These are phyloP conservation scores for Drosophila meridiana DNA, from an alignment of 2,888 invertebrate species.

Conservation along the genomic window DNA sequence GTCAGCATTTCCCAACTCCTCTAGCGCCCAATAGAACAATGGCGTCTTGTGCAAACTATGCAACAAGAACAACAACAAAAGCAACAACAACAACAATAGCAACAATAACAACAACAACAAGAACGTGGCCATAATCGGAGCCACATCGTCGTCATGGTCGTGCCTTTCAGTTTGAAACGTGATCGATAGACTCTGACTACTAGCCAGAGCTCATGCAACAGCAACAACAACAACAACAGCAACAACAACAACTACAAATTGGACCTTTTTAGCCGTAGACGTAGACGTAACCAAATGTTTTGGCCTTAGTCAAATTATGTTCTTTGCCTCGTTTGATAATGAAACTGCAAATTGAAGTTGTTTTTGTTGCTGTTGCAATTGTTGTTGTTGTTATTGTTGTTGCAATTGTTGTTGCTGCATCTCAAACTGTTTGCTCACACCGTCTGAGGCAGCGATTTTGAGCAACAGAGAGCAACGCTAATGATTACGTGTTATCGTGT, in stretches of 20 bases:
- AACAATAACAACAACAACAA: slow-evolving; percentile 25
- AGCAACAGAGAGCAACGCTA: slow-evolving; percentile 61
- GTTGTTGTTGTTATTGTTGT: slow-evolving; percentile 19
- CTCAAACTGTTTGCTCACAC: slow-evolving; percentile 74
- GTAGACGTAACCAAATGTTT: slow-evolving; percentile 59
- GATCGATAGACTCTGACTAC: slow-evolving; percentile 83
- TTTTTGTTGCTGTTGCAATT: slow-evolving; percentile 18
- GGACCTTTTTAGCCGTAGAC: slow-evolving; percentile 53
- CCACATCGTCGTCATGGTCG: slow-evolving; percentile 60
- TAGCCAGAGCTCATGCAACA: slow-evolving; percentile 50
- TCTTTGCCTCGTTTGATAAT: slow-evolving; percentile 80
- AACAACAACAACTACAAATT: slow-evolving; percentile 65
- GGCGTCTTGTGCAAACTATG: slow-evolving; percentile 66
- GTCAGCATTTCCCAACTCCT: slow-evolving; percentile 43
- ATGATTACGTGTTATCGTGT: slow-evolving; percentile 83
- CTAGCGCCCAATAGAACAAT: slow-evolving; percentile 42
- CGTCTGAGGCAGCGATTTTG: slow-evolving; percentile 38
- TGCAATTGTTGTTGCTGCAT: slow-evolving; percentile 23
- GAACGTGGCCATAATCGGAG: slow-evolving; percentile 56
- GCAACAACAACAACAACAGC: slow-evolving; percentile 5
- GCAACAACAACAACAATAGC: slow-evolving; percentile 8
- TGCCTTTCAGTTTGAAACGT: slow-evolving; percentile 79
- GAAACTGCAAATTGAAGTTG: slow-evolving; percentile 69
- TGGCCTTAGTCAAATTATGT: slow-evolving; percentile 76
- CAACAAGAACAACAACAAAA: slow-evolving; percentile 28